Conservation (phyloP, 1,140 invertebrate species). For the Drosophila miranda region DNA sequence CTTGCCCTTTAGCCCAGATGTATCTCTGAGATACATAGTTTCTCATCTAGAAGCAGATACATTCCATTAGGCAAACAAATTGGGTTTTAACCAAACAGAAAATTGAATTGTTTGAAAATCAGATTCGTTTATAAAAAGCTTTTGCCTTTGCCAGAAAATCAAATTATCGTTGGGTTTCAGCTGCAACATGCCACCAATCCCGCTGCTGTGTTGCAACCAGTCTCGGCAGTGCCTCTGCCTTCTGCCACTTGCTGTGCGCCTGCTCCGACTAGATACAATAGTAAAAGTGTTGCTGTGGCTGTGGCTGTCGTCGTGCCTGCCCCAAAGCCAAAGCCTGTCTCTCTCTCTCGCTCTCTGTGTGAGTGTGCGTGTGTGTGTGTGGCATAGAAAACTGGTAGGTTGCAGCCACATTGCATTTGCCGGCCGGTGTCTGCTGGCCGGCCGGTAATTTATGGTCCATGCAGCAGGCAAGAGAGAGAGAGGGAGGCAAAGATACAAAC, state of each 20-base stretch:
- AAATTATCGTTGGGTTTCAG: slow-evolving; percentile 42
- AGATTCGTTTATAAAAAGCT: background rate
- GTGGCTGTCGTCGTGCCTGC: slow-evolving; percentile 18
- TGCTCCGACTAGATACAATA: slow-evolving; percentile 81
- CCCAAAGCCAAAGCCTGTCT: too few species aligned
- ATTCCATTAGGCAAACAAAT: slow-evolving; percentile 53
- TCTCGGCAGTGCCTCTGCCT: slow-evolving; percentile 5
- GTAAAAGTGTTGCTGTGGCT: slow-evolving; percentile 70
- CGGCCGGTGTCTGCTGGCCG: slow-evolving; percentile 57
- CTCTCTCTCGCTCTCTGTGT: background rate
- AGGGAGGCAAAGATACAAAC: slow-evolving; percentile 43
- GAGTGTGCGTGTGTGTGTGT: background rate
- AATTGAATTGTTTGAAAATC: slow-evolving; percentile 51
- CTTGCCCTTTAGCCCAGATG: slow-evolving; percentile 2
- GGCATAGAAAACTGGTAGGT: too few species aligned
- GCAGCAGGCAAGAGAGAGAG: slow-evolving; percentile 29
- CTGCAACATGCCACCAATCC: slow-evolving; percentile 19
- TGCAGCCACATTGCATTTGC: slow-evolving; percentile 39
- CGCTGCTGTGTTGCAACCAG: slow-evolving; percentile 57
- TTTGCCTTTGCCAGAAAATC: slow-evolving; percentile 40
- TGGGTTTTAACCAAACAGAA: slow-evolving; percentile 46
- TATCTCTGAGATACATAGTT: slow-evolving; percentile 10
- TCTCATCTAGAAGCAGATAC: slow-evolving; percentile 2
- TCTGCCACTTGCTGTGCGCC: slow-evolving; percentile 73
- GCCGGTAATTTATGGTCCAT: slow-evolving; percentile 67